These are phyloP conservation scores for Pyrocoelia pectoralis DNA, from an alignment of 2,888 invertebrate genomes.

Conservation along the genomic window DNA sequence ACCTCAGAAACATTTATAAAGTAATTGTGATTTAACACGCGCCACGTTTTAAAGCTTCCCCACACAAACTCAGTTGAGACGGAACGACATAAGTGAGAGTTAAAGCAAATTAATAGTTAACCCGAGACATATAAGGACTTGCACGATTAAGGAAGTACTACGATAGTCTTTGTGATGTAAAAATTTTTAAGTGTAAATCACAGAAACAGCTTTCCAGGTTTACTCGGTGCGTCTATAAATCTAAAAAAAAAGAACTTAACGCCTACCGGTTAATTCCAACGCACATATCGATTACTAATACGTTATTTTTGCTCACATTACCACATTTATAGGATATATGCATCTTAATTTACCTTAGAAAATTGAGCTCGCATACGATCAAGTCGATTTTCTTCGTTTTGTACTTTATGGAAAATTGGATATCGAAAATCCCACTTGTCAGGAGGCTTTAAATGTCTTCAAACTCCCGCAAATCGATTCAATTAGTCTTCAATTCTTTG, in stretches of 20 bases:
- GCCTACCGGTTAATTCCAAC: conserved; percentile 17
- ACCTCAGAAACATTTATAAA: background rate
- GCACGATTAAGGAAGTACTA: conserved; percentile 31
- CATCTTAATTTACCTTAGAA: background rate
- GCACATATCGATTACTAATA: background rate
- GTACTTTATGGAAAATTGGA: conserved; percentile 10
- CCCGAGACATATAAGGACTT: conserved; percentile 30
- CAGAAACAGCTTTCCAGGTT: conserved; percentile 13
- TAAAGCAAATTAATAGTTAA: conserved; percentile 29
- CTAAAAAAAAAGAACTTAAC: conserved; percentile 20
- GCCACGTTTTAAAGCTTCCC: conserved; percentile 13
- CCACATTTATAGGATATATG: background rate
- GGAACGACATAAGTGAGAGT: conserved; percentile 20
- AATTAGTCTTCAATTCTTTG: conserved; percentile 10
- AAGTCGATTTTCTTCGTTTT: background rate
- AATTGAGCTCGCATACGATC: conserved; percentile 6
- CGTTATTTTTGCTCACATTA: background rate
- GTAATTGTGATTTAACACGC: background rate
- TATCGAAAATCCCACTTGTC: conserved; percentile 13
- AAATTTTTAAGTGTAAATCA: conserved; percentile 30
- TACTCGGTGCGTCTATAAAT: conserved; percentile 19
- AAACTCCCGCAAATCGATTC: conserved; percentile 15
- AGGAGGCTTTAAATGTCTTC: conserved; percentile 1
- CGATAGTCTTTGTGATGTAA: conserved; percentile 22
- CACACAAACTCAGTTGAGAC: conserved; percentile 10